Conservation (phyloP, 1,140 invertebrate species). For the Heliconius melpomene region DNA sequence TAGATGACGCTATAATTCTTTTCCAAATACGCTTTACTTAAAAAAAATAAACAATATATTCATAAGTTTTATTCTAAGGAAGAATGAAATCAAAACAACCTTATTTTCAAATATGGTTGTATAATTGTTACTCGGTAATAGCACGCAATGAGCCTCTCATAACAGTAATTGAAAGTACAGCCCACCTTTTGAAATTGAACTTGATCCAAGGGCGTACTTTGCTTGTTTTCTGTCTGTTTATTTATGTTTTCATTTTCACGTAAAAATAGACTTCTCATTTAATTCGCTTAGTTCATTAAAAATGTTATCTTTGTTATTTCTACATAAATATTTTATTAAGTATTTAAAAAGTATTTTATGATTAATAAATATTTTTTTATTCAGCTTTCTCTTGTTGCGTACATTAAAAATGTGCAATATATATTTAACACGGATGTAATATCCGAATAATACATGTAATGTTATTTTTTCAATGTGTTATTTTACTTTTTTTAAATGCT, state of each 20-base stretch:
- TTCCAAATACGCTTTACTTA: too few relatives aligned
- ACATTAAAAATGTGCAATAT: background rate
- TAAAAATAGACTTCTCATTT: background rate
- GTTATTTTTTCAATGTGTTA: background rate
- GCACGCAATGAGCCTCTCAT: slow-evolving; percentile 26
- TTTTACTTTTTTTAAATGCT: background rate
- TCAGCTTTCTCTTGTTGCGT: background rate
- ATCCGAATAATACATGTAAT: background rate
- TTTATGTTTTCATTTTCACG: slow-evolving; percentile 19
- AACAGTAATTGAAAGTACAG: slow-evolving; percentile 25
- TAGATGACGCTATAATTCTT: background rate
- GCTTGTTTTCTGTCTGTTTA: slow-evolving; percentile 16
- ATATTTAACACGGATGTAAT: background rate
- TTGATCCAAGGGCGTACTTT: slow-evolving; percentile 35
- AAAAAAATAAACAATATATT: too few relatives aligned
- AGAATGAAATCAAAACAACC: background rate
- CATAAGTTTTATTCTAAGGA: too few relatives aligned
- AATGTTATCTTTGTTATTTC: background rate
- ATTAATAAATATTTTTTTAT: background rate
- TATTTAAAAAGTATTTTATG: background rate
- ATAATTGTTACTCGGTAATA: background rate
- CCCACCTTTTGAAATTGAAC: slow-evolving; percentile 42
- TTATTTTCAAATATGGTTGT: background rate
- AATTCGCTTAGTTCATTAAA: background rate
- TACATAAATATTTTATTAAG: too few relatives aligned